Evolutionary conservation across 2,888 invertebrate genomes (phyloP).

Genomic region (Drosophila multiciliata): DNA sequence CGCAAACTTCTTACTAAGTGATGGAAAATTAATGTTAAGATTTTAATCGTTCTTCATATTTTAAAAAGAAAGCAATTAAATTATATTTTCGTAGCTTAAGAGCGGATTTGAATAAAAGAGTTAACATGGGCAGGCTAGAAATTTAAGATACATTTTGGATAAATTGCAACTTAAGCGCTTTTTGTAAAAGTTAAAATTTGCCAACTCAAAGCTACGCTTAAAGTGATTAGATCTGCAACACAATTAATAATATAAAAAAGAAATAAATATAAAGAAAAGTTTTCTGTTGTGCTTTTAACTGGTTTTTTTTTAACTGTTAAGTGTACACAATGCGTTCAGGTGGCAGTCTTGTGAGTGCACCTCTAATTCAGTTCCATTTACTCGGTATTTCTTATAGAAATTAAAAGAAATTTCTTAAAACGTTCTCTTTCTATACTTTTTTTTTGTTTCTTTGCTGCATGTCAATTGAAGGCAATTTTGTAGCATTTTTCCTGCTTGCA

Average conservation of each 20-base stretch:
- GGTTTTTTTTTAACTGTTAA: constrained; percentile 1
- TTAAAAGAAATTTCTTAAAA: constrained; percentile 38
- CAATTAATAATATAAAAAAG: not conserved
- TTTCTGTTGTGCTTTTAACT: constrained; percentile 12
- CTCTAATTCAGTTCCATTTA: constrained; percentile 19
- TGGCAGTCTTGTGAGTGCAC: constrained; percentile 6
- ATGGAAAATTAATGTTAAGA: not conserved
- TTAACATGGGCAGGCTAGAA: not conserved
- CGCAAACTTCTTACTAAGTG: not conserved
- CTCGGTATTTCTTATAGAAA: constrained; percentile 31
- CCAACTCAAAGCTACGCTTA: rapidly evolving
- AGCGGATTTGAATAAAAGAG: not conserved
- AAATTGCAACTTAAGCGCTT: not conserved
- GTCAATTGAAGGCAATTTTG: constrained; percentile 65
- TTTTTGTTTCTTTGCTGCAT: not conserved
- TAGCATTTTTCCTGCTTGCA: constrained; percentile 49
- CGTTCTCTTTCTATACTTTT: not conserved
- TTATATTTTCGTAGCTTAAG: not conserved
- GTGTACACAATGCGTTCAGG: not conserved
- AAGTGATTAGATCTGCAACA: not conserved
- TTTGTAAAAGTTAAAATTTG: not conserved
- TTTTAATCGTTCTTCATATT: not conserved
- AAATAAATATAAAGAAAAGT: not conserved
- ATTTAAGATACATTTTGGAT: not conserved
- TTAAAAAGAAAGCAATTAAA: not conserved